phyloP scores from a whole-genome alignment of 2,888 invertebrate species.

The Agonopterix alstromeriana region DNA sequence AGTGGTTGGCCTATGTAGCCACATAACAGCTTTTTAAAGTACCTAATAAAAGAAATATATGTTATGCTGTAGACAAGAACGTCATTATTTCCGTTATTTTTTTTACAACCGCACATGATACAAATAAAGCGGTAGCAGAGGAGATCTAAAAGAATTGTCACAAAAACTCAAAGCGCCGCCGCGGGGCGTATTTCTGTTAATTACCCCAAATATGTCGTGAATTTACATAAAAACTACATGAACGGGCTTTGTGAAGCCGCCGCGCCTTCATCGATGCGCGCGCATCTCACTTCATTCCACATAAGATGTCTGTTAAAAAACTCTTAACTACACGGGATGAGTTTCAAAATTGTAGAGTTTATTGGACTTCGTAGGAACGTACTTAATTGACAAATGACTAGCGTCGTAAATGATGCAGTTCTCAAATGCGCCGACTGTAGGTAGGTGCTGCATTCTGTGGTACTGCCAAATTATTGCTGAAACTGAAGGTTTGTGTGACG shows the following conservation, averaged over 20 bases:
- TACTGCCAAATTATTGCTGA: too few relatives aligned
- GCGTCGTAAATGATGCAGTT: too few relatives aligned
- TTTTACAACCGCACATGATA: background rate
- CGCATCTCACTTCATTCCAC: too few relatives aligned
- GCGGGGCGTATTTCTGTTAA: slow-evolving; percentile 51
- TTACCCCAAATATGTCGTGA: slow-evolving; percentile 63
- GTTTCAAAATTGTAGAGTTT: too few relatives aligned
- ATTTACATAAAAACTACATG: slow-evolving; percentile 12
- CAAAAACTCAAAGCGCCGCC: slow-evolving; percentile 40
- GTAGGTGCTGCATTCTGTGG: too few relatives aligned
- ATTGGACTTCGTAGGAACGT: too few relatives aligned
- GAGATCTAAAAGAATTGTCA: slow-evolving; percentile 3
- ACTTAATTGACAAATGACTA: too few relatives aligned
- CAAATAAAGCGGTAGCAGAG: slow-evolving; percentile 16
- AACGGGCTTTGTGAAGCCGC: slow-evolving; percentile 19
- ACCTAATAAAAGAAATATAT: too few relatives aligned
- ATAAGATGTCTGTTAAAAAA: background rate
- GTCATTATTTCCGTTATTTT: background rate
- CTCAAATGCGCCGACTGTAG: too few relatives aligned
- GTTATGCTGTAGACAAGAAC: background rate
- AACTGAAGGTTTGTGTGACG: too few relatives aligned
- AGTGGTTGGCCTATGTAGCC: too few relatives aligned
- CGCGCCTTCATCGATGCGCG: slow-evolving; percentile 3
- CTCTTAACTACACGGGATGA: background rate
- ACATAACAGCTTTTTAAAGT: too few relatives aligned